Evolutionary conservation across 2,797 vertebrate genomes (phyloP).

Genomic region (Rhinoraja longicauda): DNA sequence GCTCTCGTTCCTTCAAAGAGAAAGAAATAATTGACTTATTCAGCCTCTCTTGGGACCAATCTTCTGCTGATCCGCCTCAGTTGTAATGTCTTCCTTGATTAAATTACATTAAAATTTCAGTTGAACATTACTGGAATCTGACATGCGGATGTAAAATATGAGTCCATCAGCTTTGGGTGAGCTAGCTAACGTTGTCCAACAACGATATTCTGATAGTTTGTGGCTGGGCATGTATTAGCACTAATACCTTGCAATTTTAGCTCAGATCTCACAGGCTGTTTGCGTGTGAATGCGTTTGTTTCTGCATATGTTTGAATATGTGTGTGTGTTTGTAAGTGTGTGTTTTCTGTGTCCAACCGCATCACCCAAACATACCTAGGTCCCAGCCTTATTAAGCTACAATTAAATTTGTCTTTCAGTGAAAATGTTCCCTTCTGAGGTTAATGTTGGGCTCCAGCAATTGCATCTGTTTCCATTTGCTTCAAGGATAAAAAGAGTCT

Average conservation of each 20-base stretch:
- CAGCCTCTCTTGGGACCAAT: not conserved
- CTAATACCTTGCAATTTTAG: too few relatives aligned
- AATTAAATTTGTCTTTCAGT: not conserved
- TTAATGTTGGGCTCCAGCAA: not conserved
- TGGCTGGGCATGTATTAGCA: not conserved
- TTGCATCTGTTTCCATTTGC: constrained; percentile 28
- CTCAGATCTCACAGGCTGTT: not conserved
- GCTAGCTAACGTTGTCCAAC: not conserved
- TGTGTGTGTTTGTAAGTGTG: not conserved
- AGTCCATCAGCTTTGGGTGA: not conserved
- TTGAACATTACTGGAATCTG: not conserved
- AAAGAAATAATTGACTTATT: not conserved
- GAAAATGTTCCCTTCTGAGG: not conserved
- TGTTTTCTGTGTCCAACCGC: not conserved
- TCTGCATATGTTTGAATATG: not conserved
- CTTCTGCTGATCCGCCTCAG: not conserved
- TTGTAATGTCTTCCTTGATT: not conserved
- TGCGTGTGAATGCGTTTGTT: constrained; percentile 37
- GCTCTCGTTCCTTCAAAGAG: not conserved
- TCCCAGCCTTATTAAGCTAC: not conserved
- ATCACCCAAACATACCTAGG: not conserved
- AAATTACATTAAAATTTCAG: not conserved
- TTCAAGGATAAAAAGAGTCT: constrained; percentile 4
- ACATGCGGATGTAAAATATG: not conserved
- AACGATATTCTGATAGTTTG: not conserved